A percentile compares a stretch with the other conserved stretches of the same genome.
These are phyloP conservation scores for Oscheius sp. DNA, from an alignment of 2,888 invertebrate genomes.

Conservation along the genomic window DNA sequence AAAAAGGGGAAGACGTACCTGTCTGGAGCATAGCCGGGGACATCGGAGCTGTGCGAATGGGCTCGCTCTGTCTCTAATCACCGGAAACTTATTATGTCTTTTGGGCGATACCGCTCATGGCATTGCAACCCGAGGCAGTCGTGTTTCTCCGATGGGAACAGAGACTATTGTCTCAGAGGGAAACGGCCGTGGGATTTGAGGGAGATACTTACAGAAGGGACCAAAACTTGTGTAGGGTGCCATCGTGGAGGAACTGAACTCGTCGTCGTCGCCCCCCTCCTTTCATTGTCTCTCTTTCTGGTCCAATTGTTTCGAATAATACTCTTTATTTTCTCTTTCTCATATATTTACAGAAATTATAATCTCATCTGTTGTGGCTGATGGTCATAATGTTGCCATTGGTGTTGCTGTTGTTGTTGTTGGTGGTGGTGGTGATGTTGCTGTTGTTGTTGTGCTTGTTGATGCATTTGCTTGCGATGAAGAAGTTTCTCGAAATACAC, in stretches of 20 bases:
- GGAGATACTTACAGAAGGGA: background rate
- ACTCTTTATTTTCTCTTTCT: conserved; percentile 1
- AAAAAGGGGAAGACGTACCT: conserved; percentile 23
- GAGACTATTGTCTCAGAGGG: background rate
- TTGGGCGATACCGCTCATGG: conserved; percentile 31
- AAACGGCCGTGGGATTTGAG: too few species aligned
- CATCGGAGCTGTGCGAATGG: conserved; percentile 11
- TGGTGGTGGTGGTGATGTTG: background rate
- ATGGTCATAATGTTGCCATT: background rate
- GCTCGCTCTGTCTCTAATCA: conserved; percentile 31
- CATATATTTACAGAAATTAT: too few species aligned
- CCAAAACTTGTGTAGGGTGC: background rate
- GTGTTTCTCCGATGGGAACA: background rate
- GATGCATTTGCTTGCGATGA: conserved; percentile 36
- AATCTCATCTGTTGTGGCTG: background rate
- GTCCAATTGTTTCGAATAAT: background rate
- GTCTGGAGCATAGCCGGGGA: conserved; percentile 34
- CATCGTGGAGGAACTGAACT: background rate
- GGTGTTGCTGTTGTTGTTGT: background rate
- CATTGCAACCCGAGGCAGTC: conserved; percentile 18
- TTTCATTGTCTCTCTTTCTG: too few species aligned
- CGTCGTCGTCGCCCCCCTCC: too few species aligned
- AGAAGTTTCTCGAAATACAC: conserved; percentile 47
- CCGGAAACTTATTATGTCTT: conserved; percentile 37
- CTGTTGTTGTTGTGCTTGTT: conserved; percentile 7